phyloP scores from a whole-genome alignment of 2,888 invertebrate species.

The Ichneumoninae sp. region DNA sequence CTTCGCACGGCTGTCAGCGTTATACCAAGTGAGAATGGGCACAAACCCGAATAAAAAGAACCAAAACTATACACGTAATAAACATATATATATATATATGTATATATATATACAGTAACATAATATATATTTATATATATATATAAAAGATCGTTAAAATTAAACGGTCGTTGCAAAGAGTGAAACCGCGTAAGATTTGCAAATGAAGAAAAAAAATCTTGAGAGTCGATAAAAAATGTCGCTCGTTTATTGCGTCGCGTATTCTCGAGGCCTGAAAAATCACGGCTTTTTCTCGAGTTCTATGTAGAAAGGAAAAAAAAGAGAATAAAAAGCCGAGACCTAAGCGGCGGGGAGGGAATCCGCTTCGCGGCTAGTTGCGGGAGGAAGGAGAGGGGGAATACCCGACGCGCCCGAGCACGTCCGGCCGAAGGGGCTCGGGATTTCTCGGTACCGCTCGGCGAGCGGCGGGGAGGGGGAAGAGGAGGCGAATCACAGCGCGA shows the following conservation, averaged over 20 bases:
- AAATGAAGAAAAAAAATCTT: neutral
- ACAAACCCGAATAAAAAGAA: constrained; percentile 36
- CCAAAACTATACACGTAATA: constrained; percentile 7
- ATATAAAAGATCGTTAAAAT: neutral
- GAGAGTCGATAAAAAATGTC: neutral
- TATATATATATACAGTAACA: neutral
- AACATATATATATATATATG: neutral
- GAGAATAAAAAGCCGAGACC: neutral
- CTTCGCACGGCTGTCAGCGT: constrained; percentile 27
- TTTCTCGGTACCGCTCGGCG: constrained; percentile 49
- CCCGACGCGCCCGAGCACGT: neutral
- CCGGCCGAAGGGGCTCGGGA: constrained; percentile 39
- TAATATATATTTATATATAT: neutral
- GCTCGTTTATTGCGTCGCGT: constrained; percentile 7
- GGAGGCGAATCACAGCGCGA: constrained; percentile 21
- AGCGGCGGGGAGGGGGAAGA: constrained; percentile 4
- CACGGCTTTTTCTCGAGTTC: neutral
- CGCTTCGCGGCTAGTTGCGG: neutral
- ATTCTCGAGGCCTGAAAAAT: constrained; percentile 5
- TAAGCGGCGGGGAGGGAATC: neutral
- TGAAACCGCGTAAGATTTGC: neutral
- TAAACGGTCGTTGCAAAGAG: constrained; percentile 1
- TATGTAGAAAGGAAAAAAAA: constrained; percentile 13
- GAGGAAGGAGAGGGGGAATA: constrained; percentile 8
- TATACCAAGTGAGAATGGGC: constrained; percentile 48